These are phyloP conservation scores for Salvelinus namaycush DNA, from an alignment of 2,113 vertebrate genomes.

Conservation along the genomic window DNA sequence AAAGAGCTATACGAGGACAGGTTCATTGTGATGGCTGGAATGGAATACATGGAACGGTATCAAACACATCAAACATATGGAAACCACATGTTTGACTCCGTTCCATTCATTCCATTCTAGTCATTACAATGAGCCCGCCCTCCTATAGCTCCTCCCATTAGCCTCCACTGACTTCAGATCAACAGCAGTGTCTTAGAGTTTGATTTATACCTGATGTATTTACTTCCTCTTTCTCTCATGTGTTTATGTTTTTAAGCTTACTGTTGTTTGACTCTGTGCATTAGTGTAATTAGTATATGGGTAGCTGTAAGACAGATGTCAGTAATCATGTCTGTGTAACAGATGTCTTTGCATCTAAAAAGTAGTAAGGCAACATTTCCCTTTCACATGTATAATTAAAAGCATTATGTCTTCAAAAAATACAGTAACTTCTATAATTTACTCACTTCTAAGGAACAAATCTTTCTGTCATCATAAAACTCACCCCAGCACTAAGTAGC, in stretches of 20 bases:
- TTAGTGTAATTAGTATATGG: neutral
- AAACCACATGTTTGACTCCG: too few relatives aligned
- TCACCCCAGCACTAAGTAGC: neutral
- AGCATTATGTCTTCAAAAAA: neutral
- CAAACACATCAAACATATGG: too few relatives aligned
- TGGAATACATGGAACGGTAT: too few relatives aligned
- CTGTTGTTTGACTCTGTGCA: neutral
- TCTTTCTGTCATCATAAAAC: neutral
- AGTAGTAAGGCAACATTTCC: slow-evolving; percentile 10
- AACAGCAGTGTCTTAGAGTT: neutral
- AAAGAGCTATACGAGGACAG: too few relatives aligned
- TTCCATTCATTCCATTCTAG: too few relatives aligned
- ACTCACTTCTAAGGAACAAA: neutral
- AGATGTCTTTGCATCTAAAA: neutral
- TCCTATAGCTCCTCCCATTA: too few relatives aligned
- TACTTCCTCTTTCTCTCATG: slow-evolving; percentile 27
- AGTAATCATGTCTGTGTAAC: slow-evolving; percentile 11
- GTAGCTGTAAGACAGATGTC: neutral
- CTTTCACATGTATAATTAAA: neutral
- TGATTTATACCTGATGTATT: neutral
- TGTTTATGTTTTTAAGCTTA: neutral
- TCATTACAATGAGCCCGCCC: too few relatives aligned
- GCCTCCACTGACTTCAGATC: neutral
- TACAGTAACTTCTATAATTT: neutral
- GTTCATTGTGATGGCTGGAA: too few relatives aligned